Base-by-base conservation (phyloP, 2,113 vertebrate genomes). In the Xiphophorus maculatus region DNA sequence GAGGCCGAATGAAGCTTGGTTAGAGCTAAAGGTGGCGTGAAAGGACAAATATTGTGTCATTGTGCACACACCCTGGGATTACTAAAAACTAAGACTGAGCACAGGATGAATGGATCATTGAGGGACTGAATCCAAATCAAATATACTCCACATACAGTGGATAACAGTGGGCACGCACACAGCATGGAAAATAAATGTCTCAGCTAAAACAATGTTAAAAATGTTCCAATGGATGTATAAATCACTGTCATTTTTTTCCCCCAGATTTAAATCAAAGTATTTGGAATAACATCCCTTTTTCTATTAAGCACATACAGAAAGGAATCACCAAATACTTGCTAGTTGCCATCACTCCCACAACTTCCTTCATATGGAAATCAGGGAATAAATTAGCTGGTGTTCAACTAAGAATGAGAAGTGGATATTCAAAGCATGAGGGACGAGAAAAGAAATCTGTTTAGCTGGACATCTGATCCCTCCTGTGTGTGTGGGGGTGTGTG, bases 361-460 rank as follows among this genome's bases (percentile, higher is more conserved):
- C 74, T 92, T 90, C 88, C 87, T 92, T 92, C 90, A 89, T 87
- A 93, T 90, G 92, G 84, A 91, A 93, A 94, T 93, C 66, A 91
- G 85, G 86, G 88, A 91, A 89, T 87, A 88, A 82, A 90, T 90
- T 86, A 90, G 73, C 77, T 60, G 73, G 78, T 79, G 79, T 85
- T 74, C 83, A 77, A 82, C 80, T 79, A 84, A 77, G 83, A 82
- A 77, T 68, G 22, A 90, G 84, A 89, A 93, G 73, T 78, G 60
- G 27, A 78, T 76, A 91, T 70, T 88, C 87, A 89, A 90, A 86
- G 83, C 84, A 77, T 79, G 80, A 89, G 87, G 84, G 74, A 76
- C 82, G 69, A 73, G 82, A 81, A 84, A 58, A 80, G 85, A 88
- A 81, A 84, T 82, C 75, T 81, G 81, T 84, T 87, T 72, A 87